phyloP scores from a whole-genome alignment of 2,888 invertebrate genomes.

The Erebia epiphron region DNA sequence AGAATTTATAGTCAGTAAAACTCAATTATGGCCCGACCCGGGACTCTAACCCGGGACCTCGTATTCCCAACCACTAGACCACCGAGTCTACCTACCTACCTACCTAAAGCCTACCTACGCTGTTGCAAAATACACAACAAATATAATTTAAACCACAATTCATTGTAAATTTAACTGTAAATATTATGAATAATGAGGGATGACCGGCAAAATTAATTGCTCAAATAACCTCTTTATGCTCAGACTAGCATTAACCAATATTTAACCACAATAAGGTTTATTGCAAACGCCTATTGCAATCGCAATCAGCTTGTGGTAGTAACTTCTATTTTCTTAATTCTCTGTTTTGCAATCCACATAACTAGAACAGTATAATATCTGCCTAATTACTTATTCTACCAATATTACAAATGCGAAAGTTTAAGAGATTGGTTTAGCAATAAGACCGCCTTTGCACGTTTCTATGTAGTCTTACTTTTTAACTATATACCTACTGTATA shows the following conservation, averaged over 20 bases:
- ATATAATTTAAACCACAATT: conserved; percentile 9
- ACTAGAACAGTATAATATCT: too few relatives aligned
- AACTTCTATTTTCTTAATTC: too few relatives aligned
- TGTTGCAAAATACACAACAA: neutral
- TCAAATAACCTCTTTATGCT: conserved; percentile 15
- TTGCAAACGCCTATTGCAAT: neutral
- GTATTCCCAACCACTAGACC: too few relatives aligned
- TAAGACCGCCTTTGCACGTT: too few relatives aligned
- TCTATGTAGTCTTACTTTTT: too few relatives aligned
- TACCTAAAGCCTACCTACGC: neutral
- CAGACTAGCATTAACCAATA: neutral
- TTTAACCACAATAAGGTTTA: neutral
- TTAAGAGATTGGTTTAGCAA: too few relatives aligned
- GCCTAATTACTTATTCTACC: neutral
- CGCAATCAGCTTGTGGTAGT: neutral
- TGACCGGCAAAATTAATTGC: conserved; percentile 21
- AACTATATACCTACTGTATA: too few relatives aligned
- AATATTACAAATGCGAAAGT: neutral
- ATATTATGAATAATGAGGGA: conserved; percentile 24
- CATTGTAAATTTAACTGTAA: conserved; percentile 17
- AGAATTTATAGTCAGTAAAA: too few relatives aligned
- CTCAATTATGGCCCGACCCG: too few relatives aligned
- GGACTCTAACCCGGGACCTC: too few relatives aligned
- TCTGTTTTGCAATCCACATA: too few relatives aligned
- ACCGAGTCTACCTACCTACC: too few relatives aligned